These are phyloP conservation scores for Subanguina moxae DNA, from an alignment of 1,140 invertebrate genomes.

Conservation along the genomic window DNA sequence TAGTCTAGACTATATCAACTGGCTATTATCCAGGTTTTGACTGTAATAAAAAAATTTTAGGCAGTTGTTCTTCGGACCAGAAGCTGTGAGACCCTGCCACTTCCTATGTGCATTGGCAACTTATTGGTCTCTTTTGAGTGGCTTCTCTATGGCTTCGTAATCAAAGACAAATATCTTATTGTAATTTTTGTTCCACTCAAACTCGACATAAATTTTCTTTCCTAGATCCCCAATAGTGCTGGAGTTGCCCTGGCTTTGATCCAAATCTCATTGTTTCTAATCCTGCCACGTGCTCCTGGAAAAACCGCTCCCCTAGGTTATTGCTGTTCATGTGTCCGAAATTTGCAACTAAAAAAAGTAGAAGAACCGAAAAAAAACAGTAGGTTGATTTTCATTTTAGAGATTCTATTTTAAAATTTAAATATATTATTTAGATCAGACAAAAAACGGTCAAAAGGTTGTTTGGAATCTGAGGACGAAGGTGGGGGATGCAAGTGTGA, in stretches of 20 bases:
- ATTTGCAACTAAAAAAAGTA: too few relatives aligned
- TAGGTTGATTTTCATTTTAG: too few relatives aligned
- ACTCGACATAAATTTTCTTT: background rate
- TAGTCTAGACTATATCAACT: too few relatives aligned
- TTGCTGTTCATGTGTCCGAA: slow-evolving; percentile 21
- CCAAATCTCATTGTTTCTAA: slow-evolving; percentile 54
- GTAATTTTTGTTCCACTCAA: slow-evolving; percentile 25
- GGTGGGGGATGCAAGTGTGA: too few relatives aligned
- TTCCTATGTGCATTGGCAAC: slow-evolving; percentile 54
- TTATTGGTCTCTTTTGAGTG: slow-evolving; percentile 56
- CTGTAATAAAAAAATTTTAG: slow-evolving; percentile 8
- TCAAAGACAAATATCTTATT: slow-evolving; percentile 55
- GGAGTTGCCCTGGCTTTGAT: slow-evolving; percentile 52
- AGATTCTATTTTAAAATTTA: too few relatives aligned
- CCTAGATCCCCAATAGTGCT: slow-evolving; percentile 52
- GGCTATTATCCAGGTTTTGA: too few relatives aligned
- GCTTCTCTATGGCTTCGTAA: slow-evolving; percentile 54
- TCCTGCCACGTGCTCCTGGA: slow-evolving; percentile 42
- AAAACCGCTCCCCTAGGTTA: slow-evolving; percentile 32
- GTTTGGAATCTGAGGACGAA: too few relatives aligned
- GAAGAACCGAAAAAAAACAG: too few relatives aligned
- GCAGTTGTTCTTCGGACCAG: slow-evolving; percentile 45
- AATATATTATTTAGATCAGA: too few relatives aligned
- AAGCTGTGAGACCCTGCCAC: slow-evolving; percentile 48
- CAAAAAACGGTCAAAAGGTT: too few relatives aligned